Percentiles rank a stretch among this genome's conserved stretches.
Evolutionary conservation across 2,797 vertebrate species (phyloP).

Genomic region (Enteromius unitaeniatus): DNA sequence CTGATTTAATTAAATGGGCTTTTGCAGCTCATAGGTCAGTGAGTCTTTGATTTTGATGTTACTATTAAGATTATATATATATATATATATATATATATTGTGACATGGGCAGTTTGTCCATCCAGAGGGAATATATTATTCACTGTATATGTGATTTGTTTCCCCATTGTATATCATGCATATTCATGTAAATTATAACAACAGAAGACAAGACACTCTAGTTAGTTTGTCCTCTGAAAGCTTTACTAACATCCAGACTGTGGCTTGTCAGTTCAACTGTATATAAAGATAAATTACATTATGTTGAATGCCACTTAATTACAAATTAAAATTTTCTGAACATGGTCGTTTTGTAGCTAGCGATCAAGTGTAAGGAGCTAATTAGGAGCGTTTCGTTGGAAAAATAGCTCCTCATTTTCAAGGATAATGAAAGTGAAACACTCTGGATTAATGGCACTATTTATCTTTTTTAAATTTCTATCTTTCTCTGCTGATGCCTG

Average conservation of each 20-base stretch:
- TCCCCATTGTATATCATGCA: background rate
- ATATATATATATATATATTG: background rate
- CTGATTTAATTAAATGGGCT: background rate
- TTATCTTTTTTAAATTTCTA: conserved; percentile 99
- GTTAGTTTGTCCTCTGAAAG: conserved; percentile 64
- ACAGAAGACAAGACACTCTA: background rate
- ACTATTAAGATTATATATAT: background rate
- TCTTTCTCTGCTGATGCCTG: conserved; percentile 96
- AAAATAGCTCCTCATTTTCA: conserved; percentile 99
- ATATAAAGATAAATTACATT: conserved; percentile 99
- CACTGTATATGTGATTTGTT: background rate
- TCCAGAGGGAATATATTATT: background rate
- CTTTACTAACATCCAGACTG: conserved; percentile 91
- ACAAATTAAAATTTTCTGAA: conserved; percentile 99
- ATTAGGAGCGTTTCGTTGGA: conserved; percentile 96
- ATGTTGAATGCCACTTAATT: conserved; percentile 94
- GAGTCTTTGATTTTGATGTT: background rate
- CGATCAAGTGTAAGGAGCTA: conserved; percentile 97
- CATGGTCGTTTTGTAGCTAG: conserved; percentile 98
- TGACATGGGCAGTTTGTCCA: background rate
- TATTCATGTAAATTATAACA: background rate
- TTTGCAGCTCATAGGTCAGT: background rate
- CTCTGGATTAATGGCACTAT: conserved; percentile 99
- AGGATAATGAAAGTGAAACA: conserved; percentile 99
- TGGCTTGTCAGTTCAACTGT: conserved; percentile 92